Evolutionary conservation across 2,113 vertebrate species (phyloP).

Genomic region (Meriones unguiculatus): DNA sequence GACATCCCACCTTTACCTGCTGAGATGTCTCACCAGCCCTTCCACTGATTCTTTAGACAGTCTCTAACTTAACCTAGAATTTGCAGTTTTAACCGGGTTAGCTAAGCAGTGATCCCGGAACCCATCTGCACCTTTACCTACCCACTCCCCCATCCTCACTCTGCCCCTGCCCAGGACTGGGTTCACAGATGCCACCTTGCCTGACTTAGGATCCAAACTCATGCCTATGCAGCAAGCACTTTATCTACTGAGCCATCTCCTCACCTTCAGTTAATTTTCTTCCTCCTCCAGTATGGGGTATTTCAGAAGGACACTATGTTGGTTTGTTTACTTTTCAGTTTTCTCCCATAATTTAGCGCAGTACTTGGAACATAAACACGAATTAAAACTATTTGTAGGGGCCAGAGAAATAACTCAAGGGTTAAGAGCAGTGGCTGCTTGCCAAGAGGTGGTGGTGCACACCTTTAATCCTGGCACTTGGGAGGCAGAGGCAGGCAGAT

Average conservation of each 20-base stretch:
- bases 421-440: neutral
- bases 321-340: slow-evolving; percentile 9
- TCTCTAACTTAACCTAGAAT: neutral
- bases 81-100: neutral
- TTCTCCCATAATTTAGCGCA: slow-evolving; percentile 41
- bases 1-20: neutral
- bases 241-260: neutral
- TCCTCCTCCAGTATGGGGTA: neutral
- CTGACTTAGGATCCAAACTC: neutral
- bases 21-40: neutral
- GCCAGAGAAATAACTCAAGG: neutral
- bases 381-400: slow-evolving; percentile 46
- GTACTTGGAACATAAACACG: neutral
- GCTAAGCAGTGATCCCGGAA: neutral
- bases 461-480: neutral
- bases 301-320: neutral
- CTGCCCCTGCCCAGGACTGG: neutral
- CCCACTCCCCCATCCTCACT: too few relatives aligned
- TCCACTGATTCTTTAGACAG: neutral
- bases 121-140: neutral
- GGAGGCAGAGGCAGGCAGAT: neutral
- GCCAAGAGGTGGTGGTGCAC: neutral
- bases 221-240: too few relatives aligned
- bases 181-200: neutral
- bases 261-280: neutral